Percentiles rank a stretch among this genome's conserved stretches.
These are phyloP conservation scores for Phyllostomus discolor DNA, from an alignment of 2,113 vertebrate species.

Conservation along the genomic window DNA sequence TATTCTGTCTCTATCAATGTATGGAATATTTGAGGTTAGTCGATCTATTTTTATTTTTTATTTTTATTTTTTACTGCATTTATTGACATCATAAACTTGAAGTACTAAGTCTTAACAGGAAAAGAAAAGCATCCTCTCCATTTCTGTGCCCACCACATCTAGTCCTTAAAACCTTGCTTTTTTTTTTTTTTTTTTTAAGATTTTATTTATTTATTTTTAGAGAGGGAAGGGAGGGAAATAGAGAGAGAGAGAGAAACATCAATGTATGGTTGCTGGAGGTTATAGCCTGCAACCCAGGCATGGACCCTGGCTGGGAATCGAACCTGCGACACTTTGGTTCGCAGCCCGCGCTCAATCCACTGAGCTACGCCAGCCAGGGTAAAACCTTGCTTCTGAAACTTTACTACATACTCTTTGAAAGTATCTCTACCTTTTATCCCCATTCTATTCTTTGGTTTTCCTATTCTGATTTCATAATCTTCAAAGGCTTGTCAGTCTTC, in stretches of 20 bases:
- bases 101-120: not conserved
- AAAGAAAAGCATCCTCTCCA: not conserved
- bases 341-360: no score
- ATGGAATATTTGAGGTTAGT: not conserved
- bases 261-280: no score
- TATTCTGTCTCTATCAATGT: not conserved
- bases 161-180: not conserved
- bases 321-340: no score
- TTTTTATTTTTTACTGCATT: not conserved
- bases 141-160: not conserved
- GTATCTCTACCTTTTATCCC: not conserved
- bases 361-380: no score
- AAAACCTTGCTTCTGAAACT: not conserved
- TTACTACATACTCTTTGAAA: not conserved
- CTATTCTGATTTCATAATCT: not conserved
- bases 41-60: not conserved
- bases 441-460: not conserved
- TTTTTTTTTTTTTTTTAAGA: no score
- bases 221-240: no score
- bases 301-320: no score
- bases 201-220: no score
- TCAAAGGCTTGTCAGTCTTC: not conserved
- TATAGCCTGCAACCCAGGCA: no score
- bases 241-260: no score
- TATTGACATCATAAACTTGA: conserved; percentile 1